A percentile compares a stretch with the other conserved stretches of the same genome.
phyloP scores from a whole-genome alignment of 2,797 vertebrate genomes.

The Phoeniculus purpureus region DNA sequence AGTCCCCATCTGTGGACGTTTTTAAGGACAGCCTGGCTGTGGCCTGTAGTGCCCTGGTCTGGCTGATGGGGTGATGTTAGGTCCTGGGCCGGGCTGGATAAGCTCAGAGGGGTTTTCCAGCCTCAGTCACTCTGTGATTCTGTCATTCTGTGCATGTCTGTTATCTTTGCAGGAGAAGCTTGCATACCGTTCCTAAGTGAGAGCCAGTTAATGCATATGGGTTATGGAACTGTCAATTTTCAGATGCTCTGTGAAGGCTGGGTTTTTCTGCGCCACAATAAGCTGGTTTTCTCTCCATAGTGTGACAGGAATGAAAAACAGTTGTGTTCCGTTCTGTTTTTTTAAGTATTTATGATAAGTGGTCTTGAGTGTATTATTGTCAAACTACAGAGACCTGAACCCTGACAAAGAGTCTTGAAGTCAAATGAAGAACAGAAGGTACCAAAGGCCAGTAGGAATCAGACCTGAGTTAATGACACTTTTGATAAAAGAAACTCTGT shows the following conservation, averaged over 20 bases:
- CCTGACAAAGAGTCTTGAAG: slow-evolving; percentile 28
- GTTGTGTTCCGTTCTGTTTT: slow-evolving; percentile 65
- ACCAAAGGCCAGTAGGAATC: neutral
- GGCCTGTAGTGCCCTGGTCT: too few species aligned
- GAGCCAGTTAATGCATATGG: slow-evolving; percentile 74
- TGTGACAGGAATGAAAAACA: slow-evolving; percentile 77
- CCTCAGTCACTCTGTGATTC: too few species aligned
- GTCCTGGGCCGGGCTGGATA: too few species aligned
- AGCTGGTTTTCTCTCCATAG: slow-evolving; percentile 67
- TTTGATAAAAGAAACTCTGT: slow-evolving; percentile 21
- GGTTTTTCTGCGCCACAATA: slow-evolving; percentile 58
- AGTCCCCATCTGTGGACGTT: too few species aligned
- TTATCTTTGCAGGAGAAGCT: slow-evolving; percentile 11
- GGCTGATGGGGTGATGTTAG: too few species aligned
- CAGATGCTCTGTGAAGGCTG: slow-evolving; percentile 39
- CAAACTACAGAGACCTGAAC: slow-evolving; percentile 42
- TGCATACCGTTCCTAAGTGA: slow-evolving; percentile 24
- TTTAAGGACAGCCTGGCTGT: too few species aligned
- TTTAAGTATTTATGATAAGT: slow-evolving; percentile 67
- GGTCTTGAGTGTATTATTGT: slow-evolving; percentile 54
- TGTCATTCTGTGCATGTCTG: neutral
- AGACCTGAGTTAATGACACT: slow-evolving; percentile 12
- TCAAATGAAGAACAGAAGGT: slow-evolving; percentile 31
- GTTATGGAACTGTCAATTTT: slow-evolving; percentile 78
- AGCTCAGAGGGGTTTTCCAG: too few species aligned